Evolutionary conservation across 2,113 vertebrate genomes (phyloP).

Genomic region (Cottus gobio): DNA sequence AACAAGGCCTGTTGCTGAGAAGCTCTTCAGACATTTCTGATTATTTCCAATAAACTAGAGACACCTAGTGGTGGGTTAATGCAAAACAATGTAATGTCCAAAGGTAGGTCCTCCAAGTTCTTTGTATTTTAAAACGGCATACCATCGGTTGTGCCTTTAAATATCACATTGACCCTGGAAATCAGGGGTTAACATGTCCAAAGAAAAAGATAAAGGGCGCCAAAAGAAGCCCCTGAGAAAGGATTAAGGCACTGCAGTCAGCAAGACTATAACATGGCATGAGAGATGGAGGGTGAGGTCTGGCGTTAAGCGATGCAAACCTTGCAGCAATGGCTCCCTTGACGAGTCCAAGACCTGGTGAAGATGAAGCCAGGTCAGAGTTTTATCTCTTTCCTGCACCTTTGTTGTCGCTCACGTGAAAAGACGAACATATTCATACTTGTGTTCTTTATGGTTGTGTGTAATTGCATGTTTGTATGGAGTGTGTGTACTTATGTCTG

Average conservation of each 20-base stretch:
- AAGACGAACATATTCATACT: neutral
- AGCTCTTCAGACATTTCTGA: neutral
- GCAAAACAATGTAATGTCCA: neutral
- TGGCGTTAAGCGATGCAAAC: slow-evolving; percentile 76
- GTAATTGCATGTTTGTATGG: too few relatives aligned
- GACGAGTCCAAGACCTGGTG: slow-evolving; percentile 88
- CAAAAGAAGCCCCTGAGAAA: slow-evolving; percentile 27
- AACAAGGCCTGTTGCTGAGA: neutral
- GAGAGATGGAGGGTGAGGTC: slow-evolving; percentile 28
- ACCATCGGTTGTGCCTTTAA: neutral
- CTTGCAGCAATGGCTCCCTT: slow-evolving; percentile 89
- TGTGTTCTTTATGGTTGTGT: too few relatives aligned
- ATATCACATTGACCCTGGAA: slow-evolving; percentile 60
- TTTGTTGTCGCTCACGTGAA: neutral
- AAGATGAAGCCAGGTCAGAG: slow-evolving; percentile 79
- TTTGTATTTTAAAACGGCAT: neutral
- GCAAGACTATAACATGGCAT: slow-evolving; percentile 34
- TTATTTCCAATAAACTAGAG: slow-evolving; percentile 46
- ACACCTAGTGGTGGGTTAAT: slow-evolving; percentile 65
- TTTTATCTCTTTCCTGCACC: slow-evolving; percentile 2
- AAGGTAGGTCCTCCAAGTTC: neutral
- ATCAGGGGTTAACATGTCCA: slow-evolving; percentile 43
- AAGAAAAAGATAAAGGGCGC: slow-evolving; percentile 14
- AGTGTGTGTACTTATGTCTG: too few relatives aligned
- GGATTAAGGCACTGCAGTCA: slow-evolving; percentile 34